Evolutionary conservation across 2,888 invertebrate genomes (phyloP), one percentile per base, ranked within the genome.

Genomic region (Thera britannica): DNA sequence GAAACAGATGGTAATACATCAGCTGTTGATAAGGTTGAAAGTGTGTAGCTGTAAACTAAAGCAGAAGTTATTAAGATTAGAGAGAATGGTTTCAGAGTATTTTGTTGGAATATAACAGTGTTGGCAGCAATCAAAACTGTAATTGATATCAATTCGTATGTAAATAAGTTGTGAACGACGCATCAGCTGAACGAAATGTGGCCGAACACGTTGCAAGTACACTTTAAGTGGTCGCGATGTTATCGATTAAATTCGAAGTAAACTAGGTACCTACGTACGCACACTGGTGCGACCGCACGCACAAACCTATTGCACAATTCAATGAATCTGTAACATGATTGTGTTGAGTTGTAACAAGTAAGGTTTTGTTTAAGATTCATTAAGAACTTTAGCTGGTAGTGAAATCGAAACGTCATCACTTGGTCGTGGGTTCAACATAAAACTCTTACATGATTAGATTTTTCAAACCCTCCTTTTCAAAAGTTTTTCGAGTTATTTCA

Each of bases 201-300:
- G 23, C 12, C 8, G 63, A 58, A 64, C 59, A 46, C 51, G n/a
- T 52, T 38, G 46, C 38, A 52, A 65, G 51, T 38, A 51, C 49
- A 11, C 38, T 12, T 41, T 44, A 58, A 52, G 54, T 58, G 35
- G 55, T 54, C 46, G 54, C 54, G 41, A 34, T 34, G 62, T 55
- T 62, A 67, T 67, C 62, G 67, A 67, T 67, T 55, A 38, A 67
- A 67, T 55, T 52, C 52, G 49, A 23, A 62, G 67, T 54, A 56
- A 61, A 49, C 59, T 59, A 46, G 41, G 41, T 41, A 41, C 6
- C 6, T 41, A 41, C 41, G 0, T 41, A 48, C 23, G 23, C 1
- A 23, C 59, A 59, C 51, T 8, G 34, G 2, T 23, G 34, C 11
- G 8, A 46, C 36, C 46, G 36, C 58, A 58, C 54, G 44, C 63